Evolutionary conservation across 2,113 vertebrate species (phyloP), one percentile per base, ranked within the genome.

Genomic region (Gadus chalcogrammus): DNA sequence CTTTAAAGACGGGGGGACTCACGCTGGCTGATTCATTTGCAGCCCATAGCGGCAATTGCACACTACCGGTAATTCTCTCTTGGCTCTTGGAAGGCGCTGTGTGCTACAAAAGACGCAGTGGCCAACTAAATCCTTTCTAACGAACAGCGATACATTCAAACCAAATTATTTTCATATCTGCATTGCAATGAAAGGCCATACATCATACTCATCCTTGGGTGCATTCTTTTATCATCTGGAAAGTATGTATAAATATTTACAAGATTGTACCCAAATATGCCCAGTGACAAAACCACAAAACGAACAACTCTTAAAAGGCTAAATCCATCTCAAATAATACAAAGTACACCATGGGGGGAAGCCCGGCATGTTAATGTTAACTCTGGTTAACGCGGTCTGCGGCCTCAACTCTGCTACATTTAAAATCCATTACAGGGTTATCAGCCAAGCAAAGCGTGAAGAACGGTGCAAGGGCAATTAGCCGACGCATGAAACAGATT

Each of bases 1-100:
- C 75, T 68, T 35, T 69, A 68, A 65, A 70, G 72, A 71, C 79
- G 84, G 68, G 75, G 76, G 69, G 69, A 53, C 84, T 68, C 69
- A 27, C 74, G 69, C 72, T 91, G 87, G 92, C 76, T 88, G 79
- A 86, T 91, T 88, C 82, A 89, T 91, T 92, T 88, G 86, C 72
- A 73, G 61, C 70, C 71, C 56, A 73, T 72, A 71, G 75, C 65
- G 61, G 35, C 76, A 78, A 82, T 82, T 71, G 76, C 70, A 81
- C 78, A 79, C 86, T 90, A n/a, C n/a, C n/a, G n/a, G n/a, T n/a
- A 88, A 89, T 92, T 90, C 85, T 82, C 74, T 6, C 9, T 48
- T 48, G 65, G 71, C 85, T 85, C 79, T 72, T 81, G 73, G 74
- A 88, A 12, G 81, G 80, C 65, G 80, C 65, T 78, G 84, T 85